Percentiles rank a stretch among this genome's conserved stretches.
Evolutionary conservation across 2,113 vertebrate species (phyloP).

Genomic region (Candoia aspera): DNA sequence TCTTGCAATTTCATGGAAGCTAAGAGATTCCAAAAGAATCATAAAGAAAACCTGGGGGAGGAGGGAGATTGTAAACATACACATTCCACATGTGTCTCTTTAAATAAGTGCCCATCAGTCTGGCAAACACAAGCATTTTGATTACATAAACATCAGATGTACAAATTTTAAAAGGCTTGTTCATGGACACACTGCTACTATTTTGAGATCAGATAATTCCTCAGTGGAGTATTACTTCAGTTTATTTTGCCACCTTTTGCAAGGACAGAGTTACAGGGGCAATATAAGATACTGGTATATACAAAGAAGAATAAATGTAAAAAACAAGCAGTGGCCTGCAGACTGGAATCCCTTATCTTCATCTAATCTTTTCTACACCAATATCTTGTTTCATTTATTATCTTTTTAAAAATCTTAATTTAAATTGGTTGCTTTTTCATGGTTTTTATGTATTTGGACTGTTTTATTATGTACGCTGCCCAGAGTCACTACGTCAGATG

Average conservation of each 20-base stretch:
- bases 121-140: background rate
- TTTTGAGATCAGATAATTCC: background rate
- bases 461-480: background rate
- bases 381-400: background rate
- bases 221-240: slow-evolving; percentile 22
- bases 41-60: background rate
- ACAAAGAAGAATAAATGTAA: background rate
- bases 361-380: background rate
- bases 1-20: background rate
- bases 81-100: background rate
- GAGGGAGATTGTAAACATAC: background rate
- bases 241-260: background rate
- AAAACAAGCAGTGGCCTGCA: background rate
- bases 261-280: background rate
- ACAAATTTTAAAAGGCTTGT: slow-evolving; percentile 26
- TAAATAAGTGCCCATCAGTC: slow-evolving; percentile 1
- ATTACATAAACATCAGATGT: slow-evolving; percentile 16
- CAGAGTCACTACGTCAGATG: background rate
- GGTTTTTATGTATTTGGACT: background rate
- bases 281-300: background rate
- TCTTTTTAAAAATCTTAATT: background rate
- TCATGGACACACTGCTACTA: background rate
- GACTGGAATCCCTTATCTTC: background rate
- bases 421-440: background rate
- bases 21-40: slow-evolving; percentile 6